phyloP scores from a whole-genome alignment of 2,888 invertebrate species.

The Mantis religiosa region DNA sequence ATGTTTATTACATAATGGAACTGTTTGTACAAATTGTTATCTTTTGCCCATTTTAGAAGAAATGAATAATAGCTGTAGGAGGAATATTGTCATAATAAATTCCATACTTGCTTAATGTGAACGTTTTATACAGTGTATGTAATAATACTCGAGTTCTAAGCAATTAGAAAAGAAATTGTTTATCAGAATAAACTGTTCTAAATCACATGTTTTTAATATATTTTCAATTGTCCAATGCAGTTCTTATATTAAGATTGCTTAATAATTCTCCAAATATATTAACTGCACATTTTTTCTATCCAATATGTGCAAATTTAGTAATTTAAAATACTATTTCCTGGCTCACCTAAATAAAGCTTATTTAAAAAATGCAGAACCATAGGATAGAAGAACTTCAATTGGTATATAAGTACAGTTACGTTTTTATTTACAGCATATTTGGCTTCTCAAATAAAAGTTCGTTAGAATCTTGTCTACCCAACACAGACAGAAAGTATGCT shows the following conservation, averaged over 20 bases:
- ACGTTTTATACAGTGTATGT: neutral
- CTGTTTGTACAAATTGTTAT: neutral
- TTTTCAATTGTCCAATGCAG: neutral
- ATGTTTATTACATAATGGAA: neutral
- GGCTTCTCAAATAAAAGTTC: no score
- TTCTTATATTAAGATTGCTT: neutral
- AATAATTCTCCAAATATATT: neutral
- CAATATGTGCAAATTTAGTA: neutral
- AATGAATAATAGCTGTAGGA: neutral
- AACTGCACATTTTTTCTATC: neutral
- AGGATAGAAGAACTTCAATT: neutral
- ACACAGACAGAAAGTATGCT: no score
- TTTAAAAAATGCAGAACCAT: neutral
- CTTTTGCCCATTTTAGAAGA: neutral
- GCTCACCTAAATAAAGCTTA: neutral
- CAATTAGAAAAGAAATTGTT: neutral
- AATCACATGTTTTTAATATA: neutral
- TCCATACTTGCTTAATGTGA: neutral
- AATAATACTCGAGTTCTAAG: neutral
- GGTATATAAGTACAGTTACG: neutral
- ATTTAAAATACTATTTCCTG: neutral
- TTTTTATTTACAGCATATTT: neutral
- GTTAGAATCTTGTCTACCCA: no score
- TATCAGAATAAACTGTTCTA: neutral
- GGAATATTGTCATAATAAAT: neutral